These are phyloP conservation scores for Brenthis hecate DNA, from an alignment of 2,888 invertebrate species.

Conservation along the genomic window DNA sequence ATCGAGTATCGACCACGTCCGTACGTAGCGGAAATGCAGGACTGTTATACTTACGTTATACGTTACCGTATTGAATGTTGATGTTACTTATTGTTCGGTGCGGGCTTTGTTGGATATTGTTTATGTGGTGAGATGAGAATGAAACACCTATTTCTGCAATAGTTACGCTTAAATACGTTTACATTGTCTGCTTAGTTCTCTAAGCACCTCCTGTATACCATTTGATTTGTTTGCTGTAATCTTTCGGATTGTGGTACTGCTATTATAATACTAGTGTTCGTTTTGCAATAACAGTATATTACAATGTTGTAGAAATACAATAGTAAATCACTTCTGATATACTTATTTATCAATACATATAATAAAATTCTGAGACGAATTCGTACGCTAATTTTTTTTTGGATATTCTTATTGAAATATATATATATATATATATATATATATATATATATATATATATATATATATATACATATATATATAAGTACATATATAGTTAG, in stretches of 20 bases:
- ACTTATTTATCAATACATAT: too few species aligned
- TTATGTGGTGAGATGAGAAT: slow-evolving; percentile 36
- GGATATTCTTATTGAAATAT: too few species aligned
- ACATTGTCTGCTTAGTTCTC: slow-evolving; percentile 26
- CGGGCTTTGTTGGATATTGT: slow-evolving; percentile 38
- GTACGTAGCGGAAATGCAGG: too few species aligned
- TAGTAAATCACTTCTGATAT: too few species aligned
- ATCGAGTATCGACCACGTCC: too few species aligned
- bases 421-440: too few species aligned
- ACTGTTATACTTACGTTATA: neutral
- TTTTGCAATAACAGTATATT: neutral
- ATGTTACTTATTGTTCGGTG: slow-evolving; percentile 39
- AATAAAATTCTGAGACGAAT: too few species aligned
- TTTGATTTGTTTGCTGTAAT: slow-evolving; percentile 25
- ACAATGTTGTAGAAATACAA: neutral
- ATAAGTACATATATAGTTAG: too few species aligned
- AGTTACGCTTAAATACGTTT: slow-evolving; percentile 32
- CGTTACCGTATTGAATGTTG: slow-evolving; percentile 36
- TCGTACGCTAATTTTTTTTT: too few species aligned
- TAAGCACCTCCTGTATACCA: slow-evolving; percentile 4
- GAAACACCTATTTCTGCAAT: slow-evolving; percentile 39
- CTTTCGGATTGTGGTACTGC: neutral
- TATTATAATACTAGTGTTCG: neutral
- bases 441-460: too few species aligned
- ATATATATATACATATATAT: too few species aligned